phyloP scores from a whole-genome alignment of 2,797 vertebrate species.

The Sarcophilus harrisii region DNA sequence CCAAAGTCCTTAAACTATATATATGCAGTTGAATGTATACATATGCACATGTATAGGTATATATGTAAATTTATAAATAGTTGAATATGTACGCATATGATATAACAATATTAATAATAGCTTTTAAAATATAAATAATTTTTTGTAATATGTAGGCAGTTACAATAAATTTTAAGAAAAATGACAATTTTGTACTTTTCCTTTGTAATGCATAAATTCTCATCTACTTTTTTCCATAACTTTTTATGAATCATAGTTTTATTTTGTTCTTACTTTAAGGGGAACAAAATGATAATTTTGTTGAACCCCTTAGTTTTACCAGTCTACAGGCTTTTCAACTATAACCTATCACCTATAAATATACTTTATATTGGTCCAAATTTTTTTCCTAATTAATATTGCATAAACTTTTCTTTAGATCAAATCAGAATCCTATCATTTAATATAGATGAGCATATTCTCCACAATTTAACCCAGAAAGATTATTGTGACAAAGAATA shows the following conservation, averaged over 20 bases:
- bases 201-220: neutral
- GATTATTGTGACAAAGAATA: conserved; percentile 65
- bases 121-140: too few species aligned
- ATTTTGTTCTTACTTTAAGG: neutral
- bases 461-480: conserved; percentile 66
- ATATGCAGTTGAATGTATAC: too few species aligned
- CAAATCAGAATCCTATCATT: conserved; percentile 64
- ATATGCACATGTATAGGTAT: too few species aligned
- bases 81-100: too few species aligned
- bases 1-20: too few species aligned
- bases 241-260: neutral
- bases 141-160: too few species aligned
- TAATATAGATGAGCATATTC: conserved; percentile 70
- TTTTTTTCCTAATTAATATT: conserved; percentile 7
- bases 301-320: neutral
- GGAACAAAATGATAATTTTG: neutral
- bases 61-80: too few species aligned
- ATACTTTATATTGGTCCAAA: neutral
- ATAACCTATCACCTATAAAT: neutral
- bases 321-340: neutral
- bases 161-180: neutral
- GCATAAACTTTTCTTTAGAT: conserved; percentile 78
- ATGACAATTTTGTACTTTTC: neutral
- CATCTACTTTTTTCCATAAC: neutral
- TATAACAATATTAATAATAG: neutral